Percentiles rank a stretch among this genome's conserved stretches.
These are phyloP conservation scores for Okamejei kenojei DNA, from an alignment of 2,797 vertebrate genomes.

Conservation along the genomic window DNA sequence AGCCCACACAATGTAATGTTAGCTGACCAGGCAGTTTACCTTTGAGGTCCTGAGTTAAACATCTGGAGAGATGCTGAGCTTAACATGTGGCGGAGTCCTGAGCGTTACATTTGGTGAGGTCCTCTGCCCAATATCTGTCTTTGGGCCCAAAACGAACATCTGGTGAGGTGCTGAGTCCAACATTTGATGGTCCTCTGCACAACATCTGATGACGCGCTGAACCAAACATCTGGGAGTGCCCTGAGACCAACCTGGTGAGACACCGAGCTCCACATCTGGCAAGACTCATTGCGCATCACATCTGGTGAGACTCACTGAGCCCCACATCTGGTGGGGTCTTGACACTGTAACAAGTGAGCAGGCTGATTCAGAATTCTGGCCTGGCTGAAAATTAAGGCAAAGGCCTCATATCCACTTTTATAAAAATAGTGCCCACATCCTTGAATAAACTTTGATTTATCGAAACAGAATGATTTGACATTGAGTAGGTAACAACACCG, in stretches of 20 bases:
- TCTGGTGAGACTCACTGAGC: not conserved
- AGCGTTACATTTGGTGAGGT: not conserved
- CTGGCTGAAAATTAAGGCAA: too few relatives aligned
- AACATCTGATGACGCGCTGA: not conserved
- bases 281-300: too few relatives aligned
- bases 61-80: not conserved
- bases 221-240: not conserved
- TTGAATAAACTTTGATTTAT: too few relatives aligned
- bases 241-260: not conserved
- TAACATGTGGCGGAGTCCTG: not conserved
- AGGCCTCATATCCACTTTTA: too few relatives aligned
- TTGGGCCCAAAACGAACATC: not conserved
- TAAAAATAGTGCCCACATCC: too few relatives aligned
- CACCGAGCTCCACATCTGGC: not conserved
- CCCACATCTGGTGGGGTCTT: not conserved
- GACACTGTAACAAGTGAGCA: not conserved
- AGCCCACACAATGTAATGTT: not conserved
- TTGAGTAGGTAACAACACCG: too few relatives aligned
- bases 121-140: not conserved
- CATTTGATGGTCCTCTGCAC: not conserved
- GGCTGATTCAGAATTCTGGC: too few relatives aligned
- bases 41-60: not conserved
- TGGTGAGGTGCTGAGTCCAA: not conserved
- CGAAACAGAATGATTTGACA: too few relatives aligned
- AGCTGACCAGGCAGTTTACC: not conserved